Base-by-base conservation (phyloP, 2,888 invertebrate species). In the Cactoblastis cactorum region DNA sequence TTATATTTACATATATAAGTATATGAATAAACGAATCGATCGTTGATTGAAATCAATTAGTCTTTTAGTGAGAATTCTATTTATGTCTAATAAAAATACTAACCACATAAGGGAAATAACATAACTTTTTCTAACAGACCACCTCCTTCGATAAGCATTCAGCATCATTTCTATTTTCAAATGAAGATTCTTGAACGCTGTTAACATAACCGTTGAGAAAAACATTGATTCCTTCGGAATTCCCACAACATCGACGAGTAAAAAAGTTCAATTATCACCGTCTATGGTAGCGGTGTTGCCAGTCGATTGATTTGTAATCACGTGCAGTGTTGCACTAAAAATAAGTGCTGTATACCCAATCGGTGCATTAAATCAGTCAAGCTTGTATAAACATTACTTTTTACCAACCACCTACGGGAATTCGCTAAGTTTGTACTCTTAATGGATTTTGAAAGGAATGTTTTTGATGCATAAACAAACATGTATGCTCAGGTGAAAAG, bases 261-360 rank as follows among this genome's bases (percentile, higher is more conserved):
- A 55, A 60, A 58, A 55, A 24, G n/a, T 50, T 49, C 49, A 63
- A 61, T 59, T 59, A 58, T 47, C 52, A 43, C 57, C 51, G 39
- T 51, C 33, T 41, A 49, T 41, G 49, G 17, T 12, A 51, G 48
- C 53, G 37, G 51, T 50, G 52, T 55, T 55, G 55, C 56, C 57
- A 54, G 55, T 57, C 59, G 58, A 62, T 63, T 61, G 61, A 67
- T 62, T 63, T 58, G 57, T 61, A 63, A 65, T 59, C 58, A 53
- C 53, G 43, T 39, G 48, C 53, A 62, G 58, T 59, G 61, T 60
- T 58, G 61, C 61, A 54, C 56, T 61, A 57, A 56, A 61, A 65
- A 64, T 65, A 66, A 62, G 63, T 53, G 60, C 56, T 57, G 60
- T 52, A 55, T 51, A 55, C 48, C 56, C 61, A 63, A 64, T 63